A percentile compares a stretch with the other conserved stretches of the same genome.
phyloP scores from a whole-genome alignment of 2,888 invertebrate species.

The Prosapia bicincta region DNA sequence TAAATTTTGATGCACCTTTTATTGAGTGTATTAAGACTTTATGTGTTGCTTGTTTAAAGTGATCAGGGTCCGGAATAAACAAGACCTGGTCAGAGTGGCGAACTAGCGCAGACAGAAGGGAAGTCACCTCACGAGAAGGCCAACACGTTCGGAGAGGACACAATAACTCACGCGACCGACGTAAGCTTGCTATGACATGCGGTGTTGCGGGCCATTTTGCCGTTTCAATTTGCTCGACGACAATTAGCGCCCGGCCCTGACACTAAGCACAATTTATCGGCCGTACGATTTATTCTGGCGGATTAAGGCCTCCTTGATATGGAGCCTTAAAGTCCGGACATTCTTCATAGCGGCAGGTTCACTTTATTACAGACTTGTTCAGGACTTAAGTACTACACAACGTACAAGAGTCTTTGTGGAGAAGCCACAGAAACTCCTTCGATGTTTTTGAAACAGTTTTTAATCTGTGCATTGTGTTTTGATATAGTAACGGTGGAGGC shows the following conservation, averaged over 20 bases:
- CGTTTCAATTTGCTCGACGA: not conserved
- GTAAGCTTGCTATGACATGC: not conserved
- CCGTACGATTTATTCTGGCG: not conserved
- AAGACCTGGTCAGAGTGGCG: no score
- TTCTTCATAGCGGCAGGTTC: not conserved
- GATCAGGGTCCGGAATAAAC: no score
- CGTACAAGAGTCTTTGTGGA: not conserved
- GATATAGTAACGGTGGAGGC: no score
- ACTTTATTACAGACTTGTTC: not conserved
- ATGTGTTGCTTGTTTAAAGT: no score
- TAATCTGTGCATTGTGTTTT: no score
- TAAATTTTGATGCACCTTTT: no score
- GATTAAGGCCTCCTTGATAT: not conserved
- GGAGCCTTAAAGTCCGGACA: not conserved
- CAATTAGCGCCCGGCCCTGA: not conserved
- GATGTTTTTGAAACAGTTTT: no score
- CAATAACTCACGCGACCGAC: not conserved
- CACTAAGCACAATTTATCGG: not conserved
- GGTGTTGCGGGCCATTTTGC: not conserved
- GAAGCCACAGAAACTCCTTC: no score
- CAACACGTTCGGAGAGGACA: not conserved
- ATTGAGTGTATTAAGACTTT: no score
- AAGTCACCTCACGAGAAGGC: no score
- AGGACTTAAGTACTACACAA: not conserved
- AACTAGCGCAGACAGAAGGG: no score